Conservation (phyloP, 2,113 vertebrate genomes). For the Upupa epops region DNA sequence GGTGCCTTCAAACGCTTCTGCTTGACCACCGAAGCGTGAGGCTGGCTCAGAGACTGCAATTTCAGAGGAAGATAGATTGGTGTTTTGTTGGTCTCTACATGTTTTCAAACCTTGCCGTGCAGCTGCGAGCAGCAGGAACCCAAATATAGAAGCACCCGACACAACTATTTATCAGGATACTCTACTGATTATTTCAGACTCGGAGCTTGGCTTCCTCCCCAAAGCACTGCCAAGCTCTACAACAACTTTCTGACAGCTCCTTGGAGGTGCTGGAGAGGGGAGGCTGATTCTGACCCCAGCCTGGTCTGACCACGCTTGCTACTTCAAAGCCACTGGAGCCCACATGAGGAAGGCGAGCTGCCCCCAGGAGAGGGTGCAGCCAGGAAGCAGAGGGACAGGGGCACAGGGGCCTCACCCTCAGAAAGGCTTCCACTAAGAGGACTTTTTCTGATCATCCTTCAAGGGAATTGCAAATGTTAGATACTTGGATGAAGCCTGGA, state of each 20-base stretch:
- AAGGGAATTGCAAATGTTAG: not conserved
- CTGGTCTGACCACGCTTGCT: not conserved
- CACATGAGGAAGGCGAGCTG: not conserved
- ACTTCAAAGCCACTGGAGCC: not conserved
- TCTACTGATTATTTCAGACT: not conserved
- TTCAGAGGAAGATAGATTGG: not conserved
- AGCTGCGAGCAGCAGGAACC: not conserved
- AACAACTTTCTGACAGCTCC: not conserved
- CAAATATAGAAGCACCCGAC: constrained; percentile 3
- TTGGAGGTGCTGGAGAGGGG: not conserved
- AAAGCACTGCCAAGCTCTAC: not conserved
- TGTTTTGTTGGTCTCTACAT: not conserved
- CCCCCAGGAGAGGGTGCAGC: not conserved
- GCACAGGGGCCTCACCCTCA: not conserved
- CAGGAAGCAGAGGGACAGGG: not conserved
- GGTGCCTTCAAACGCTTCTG: not conserved
- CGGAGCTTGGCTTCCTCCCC: not conserved
- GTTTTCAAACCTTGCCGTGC: not conserved
- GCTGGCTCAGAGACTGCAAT: not conserved
- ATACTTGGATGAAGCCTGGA: not conserved
- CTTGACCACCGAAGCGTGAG: not conserved
- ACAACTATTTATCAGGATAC: not conserved
- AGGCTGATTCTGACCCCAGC: not conserved
- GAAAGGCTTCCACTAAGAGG: not conserved
- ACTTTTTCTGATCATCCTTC: not conserved